These are phyloP conservation scores for Pyrocoelia pectoralis DNA, from an alignment of 2,888 invertebrate genomes.

Conservation along the genomic window DNA sequence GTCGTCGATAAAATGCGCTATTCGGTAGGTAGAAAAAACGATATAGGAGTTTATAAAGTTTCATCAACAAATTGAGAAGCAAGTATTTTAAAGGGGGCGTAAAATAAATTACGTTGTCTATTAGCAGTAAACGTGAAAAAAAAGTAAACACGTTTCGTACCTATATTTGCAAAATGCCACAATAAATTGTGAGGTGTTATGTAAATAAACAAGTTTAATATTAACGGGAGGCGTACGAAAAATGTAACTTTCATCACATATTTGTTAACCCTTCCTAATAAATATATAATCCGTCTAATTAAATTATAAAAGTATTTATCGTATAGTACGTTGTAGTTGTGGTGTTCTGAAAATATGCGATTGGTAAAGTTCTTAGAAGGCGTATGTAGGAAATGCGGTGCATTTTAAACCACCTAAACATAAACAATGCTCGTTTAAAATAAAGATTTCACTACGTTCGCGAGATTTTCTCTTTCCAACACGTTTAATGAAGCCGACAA, in stretches of 20 bases:
- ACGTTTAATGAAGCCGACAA: constrained; percentile 27
- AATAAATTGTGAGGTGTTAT: constrained; percentile 6
- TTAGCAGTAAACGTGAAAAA: background rate
- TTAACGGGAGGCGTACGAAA: background rate
- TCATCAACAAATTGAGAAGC: background rate
- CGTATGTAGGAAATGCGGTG: constrained; percentile 42
- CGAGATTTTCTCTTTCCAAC: constrained; percentile 13
- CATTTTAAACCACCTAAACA: constrained; percentile 32
- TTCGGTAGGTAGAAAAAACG: too few relatives aligned
- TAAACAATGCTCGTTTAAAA: constrained; percentile 23
- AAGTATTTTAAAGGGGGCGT: constrained; percentile 6
- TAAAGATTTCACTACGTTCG: constrained; percentile 28
- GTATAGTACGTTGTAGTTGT: constrained; percentile 30
- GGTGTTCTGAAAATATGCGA: constrained; percentile 34
- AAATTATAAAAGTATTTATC: constrained; percentile 32
- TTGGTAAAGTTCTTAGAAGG: constrained; percentile 36
- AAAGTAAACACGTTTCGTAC: constrained; percentile 2
- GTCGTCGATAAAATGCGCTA: too few relatives aligned
- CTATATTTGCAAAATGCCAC: constrained; percentile 2
- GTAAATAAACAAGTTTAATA: constrained; percentile 7
- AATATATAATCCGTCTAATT: background rate
- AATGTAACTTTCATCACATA: constrained; percentile 6
- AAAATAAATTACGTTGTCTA: background rate
- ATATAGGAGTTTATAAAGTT: too few relatives aligned
- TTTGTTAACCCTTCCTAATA: constrained; percentile 4